Percentiles rank a stretch among this genome's conserved stretches.
Conservation (phyloP, 1,140 invertebrate genomes). For the Dermatophagoides farinae region DNA sequence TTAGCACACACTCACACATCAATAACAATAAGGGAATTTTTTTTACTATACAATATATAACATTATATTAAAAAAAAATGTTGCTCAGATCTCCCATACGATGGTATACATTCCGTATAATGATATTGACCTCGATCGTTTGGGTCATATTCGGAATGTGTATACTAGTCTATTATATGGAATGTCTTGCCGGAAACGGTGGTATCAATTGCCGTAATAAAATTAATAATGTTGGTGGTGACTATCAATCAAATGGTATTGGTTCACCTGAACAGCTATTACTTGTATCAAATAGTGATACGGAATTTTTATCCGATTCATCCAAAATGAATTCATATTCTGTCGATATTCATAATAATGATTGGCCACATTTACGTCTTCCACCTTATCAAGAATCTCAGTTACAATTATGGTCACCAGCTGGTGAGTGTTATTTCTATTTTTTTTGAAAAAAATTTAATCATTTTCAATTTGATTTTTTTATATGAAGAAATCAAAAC, state of each 20-base stretch:
- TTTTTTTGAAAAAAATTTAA: not conserved
- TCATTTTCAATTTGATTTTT: not conserved
- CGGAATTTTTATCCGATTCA: not conserved
- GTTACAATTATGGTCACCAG: slow-evolving; percentile 7
- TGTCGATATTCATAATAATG: not conserved
- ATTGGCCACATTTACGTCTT: slow-evolving; percentile 6
- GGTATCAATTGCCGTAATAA: slow-evolving; percentile 9
- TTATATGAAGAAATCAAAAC: not conserved
- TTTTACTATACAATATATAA: not conserved
- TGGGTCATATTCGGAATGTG: slow-evolving; percentile 85
- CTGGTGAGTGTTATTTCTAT: not conserved
- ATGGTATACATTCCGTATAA: slow-evolving; percentile 80
- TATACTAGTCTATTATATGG: slow-evolving; percentile 76
- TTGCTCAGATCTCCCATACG: slow-evolving; percentile 22
- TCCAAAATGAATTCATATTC: not conserved
- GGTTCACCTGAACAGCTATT: not conserved
- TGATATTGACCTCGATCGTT: slow-evolving; percentile 75
- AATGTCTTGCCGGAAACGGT: slow-evolving; percentile 33
- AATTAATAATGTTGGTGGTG: not conserved
- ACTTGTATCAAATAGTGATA: not conserved
- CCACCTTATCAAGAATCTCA: slow-evolving; percentile 8
- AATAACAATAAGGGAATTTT: not conserved
- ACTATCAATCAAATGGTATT: not conserved
- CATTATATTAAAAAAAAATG: not conserved
- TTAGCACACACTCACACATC: not conserved